phyloP scores from a whole-genome alignment of 2,113 vertebrate species.

The Lycaon pictus region DNA sequence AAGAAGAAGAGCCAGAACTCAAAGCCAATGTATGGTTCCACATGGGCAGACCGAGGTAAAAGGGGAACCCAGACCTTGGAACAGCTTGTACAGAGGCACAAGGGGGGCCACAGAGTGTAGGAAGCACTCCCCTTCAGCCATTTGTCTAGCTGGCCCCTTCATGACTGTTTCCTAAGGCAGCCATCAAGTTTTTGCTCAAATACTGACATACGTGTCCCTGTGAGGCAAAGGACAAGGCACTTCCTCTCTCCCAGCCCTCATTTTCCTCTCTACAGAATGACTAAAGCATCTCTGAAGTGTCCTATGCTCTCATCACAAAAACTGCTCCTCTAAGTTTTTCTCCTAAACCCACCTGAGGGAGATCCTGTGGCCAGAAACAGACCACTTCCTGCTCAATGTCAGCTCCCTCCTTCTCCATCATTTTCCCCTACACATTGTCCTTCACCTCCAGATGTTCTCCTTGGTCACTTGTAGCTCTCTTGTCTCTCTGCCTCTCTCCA shows the following conservation, averaged over 20 bases:
- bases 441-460: neutral
- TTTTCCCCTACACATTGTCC: neutral
- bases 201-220: accelerated
- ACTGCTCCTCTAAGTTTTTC: neutral
- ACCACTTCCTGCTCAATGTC: neutral
- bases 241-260: neutral
- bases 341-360: neutral
- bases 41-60: neutral
- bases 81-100: neutral
- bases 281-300: neutral
- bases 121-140: neutral
- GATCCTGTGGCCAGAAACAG: neutral
- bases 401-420: neutral
- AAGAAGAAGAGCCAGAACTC: neutral
- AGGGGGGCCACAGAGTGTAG: neutral
- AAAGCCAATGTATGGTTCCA: neutral
- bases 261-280: neutral
- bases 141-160: neutral
- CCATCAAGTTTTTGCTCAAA: neutral
- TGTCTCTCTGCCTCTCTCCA: neutral
- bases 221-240: neutral
- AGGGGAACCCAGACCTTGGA: neutral
- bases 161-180: neutral
- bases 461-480: neutral
- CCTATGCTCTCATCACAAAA: neutral